Conservation (phyloP, 2,888 invertebrate species). For the Gari tellinella region DNA sequence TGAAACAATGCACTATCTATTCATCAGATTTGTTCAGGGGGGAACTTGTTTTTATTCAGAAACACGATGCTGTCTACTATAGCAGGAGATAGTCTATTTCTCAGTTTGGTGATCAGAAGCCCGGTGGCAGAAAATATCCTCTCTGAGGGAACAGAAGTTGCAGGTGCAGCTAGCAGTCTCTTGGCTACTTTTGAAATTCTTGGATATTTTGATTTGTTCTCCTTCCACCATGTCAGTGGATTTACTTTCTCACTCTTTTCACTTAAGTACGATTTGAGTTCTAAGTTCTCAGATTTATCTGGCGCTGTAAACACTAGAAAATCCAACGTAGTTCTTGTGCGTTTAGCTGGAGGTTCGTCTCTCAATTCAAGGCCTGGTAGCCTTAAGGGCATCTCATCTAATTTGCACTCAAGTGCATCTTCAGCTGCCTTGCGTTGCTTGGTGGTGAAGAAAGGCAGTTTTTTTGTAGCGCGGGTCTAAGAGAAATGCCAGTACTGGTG, state of each 20-base stretch:
- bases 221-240: conserved; percentile 21
- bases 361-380: too few species aligned
- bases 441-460: conserved; percentile 16
- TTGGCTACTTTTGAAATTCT: conserved; percentile 13
- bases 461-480: conserved; percentile 26
- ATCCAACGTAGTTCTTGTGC: too few species aligned
- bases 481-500: conserved; percentile 18
- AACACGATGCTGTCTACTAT: too few species aligned
- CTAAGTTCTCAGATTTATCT: conserved; percentile 4
- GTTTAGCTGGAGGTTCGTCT: too few species aligned
- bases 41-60: conserved; percentile 5
- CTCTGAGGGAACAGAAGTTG: conserved; percentile 31
- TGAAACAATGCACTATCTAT: too few species aligned
- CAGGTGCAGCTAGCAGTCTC: conserved; percentile 13
- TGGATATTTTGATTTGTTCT: conserved; percentile 9
- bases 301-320: too few species aligned
- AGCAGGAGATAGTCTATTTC: conserved; percentile 8
- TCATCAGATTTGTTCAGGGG: too few species aligned
- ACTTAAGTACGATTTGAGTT: not conserved
- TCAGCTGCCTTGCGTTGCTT: conserved; percentile 14
- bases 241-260: conserved; percentile 5
- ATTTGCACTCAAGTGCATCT: conserved; percentile 7
- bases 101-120: conserved; percentile 19
- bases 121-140: conserved; percentile 12
- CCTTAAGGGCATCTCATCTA: conserved; percentile 18